phyloP scores from a whole-genome alignment of 2,888 invertebrate genomes.

The Erebia aethiops region DNA sequence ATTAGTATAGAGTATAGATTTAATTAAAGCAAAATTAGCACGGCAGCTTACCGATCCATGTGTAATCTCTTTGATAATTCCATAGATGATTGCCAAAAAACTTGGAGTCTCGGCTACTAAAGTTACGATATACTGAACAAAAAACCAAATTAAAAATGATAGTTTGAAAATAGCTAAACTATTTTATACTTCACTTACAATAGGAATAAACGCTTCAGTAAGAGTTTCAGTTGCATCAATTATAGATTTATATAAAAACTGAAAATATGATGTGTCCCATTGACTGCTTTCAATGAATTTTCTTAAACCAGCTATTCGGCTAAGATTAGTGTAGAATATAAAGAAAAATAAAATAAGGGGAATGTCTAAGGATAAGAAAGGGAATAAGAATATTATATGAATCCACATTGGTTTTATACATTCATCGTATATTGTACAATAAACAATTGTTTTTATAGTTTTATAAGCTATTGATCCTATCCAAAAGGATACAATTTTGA shows the following conservation, averaged over 20 bases:
- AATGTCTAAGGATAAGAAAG: neutral
- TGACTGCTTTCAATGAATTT: constrained; percentile 1
- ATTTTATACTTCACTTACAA: constrained; percentile 18
- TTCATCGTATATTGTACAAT: neutral
- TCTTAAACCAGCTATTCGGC: neutral
- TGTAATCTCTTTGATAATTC: constrained; percentile 5
- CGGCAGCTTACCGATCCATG: neutral
- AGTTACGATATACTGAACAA: neutral
- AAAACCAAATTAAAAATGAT: neutral
- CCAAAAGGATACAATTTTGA: neutral
- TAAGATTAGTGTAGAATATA: constrained; percentile 6
- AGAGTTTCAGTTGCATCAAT: constrained; percentile 13
- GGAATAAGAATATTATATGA: neutral
- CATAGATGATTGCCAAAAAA: constrained; percentile 4
- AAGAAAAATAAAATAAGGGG: neutral
- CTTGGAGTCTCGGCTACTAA: neutral
- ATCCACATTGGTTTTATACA: neutral
- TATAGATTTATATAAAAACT: constrained; percentile 17
- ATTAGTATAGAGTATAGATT: too few species aligned
- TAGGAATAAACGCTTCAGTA: constrained; percentile 5
- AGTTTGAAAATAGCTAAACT: neutral
- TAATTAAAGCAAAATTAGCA: too few species aligned
- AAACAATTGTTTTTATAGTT: neutral
- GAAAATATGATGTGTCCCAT: neutral
- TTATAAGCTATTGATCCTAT: neutral